These are phyloP conservation scores for Pteria penguin DNA, from an alignment of 2,888 invertebrate genomes.

Conservation along the genomic window DNA sequence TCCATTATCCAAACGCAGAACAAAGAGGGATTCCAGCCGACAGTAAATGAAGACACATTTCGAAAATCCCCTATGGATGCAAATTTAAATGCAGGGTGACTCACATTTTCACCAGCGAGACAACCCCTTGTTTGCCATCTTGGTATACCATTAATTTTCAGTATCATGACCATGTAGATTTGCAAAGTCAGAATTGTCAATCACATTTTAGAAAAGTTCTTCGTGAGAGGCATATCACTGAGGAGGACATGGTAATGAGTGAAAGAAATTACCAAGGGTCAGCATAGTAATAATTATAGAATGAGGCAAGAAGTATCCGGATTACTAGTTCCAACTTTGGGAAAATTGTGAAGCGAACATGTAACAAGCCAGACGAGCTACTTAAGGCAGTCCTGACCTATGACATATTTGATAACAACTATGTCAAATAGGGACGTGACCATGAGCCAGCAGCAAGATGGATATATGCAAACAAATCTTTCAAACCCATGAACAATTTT, in stretches of 20 bases:
- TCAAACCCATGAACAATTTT: background rate
- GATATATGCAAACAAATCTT: background rate
- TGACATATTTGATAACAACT: background rate
- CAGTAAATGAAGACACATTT: background rate
- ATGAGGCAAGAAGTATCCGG: background rate
- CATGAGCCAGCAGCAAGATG: constrained; percentile 31
- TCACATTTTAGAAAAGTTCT: background rate
- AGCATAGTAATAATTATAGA: constrained; percentile 26
- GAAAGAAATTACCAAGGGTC: constrained; percentile 30
- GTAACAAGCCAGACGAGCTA: constrained; percentile 18
- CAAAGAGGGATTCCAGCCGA: too few species aligned
- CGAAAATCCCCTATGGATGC: background rate
- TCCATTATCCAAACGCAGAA: background rate
- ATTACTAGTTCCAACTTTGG: constrained; percentile 41
- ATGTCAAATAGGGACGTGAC: constrained; percentile 23
- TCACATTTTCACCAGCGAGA: background rate
- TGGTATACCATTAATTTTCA: background rate
- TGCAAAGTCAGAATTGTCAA: background rate
- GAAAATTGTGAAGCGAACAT: constrained; percentile 1
- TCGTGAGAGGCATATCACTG: background rate
- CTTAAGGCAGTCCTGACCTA: constrained; percentile 22
- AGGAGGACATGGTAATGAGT: background rate
- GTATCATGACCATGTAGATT: background rate
- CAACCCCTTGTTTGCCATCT: background rate
- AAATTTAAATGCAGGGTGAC: constrained; percentile 11